Percentiles rank a stretch among this genome's conserved stretches.
Conservation (phyloP, 37 sponge, comb jelly and placozoan genomes). For the Hexactinellida sp. region DNA sequence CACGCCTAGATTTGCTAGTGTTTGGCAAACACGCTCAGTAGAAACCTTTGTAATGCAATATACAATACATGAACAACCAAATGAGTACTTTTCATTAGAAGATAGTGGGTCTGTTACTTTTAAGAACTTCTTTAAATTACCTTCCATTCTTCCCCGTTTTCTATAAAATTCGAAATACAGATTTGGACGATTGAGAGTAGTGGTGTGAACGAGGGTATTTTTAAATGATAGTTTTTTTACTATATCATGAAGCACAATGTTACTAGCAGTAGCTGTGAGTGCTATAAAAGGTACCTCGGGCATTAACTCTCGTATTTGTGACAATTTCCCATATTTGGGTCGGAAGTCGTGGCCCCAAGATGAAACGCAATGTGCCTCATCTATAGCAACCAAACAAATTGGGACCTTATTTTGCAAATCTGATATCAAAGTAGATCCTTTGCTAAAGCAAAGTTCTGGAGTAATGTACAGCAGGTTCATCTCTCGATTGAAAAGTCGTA, state of each 20-base stretch:
- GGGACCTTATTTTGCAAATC: background rate
- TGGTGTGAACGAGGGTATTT: background rate
- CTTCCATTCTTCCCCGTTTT: background rate
- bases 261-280: conserved; percentile 39
- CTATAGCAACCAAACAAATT: conserved; percentile 16
- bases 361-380: conserved; percentile 51
- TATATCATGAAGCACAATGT: conserved; percentile 26
- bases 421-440: background rate
- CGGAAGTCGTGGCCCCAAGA: conserved; percentile 48
- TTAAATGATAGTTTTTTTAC: background rate
- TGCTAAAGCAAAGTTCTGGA: background rate
- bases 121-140: background rate
- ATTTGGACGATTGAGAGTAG: background rate
- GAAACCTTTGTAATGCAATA: background rate
- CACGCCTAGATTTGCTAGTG: background rate
- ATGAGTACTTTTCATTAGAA: background rate
- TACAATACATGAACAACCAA: background rate
- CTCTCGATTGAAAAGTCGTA: background rate
- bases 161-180: background rate
- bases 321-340: conserved; percentile 34
- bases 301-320: conserved; percentile 18
- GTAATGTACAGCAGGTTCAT: background rate
- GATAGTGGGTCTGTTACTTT: background rate
- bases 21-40: background rate
- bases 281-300: conserved; percentile 31